Percentiles rank a stretch among this genome's conserved stretches.
Evolutionary conservation across 2,797 vertebrate genomes (phyloP).

Genomic region (Bucorvus abyssinicus): DNA sequence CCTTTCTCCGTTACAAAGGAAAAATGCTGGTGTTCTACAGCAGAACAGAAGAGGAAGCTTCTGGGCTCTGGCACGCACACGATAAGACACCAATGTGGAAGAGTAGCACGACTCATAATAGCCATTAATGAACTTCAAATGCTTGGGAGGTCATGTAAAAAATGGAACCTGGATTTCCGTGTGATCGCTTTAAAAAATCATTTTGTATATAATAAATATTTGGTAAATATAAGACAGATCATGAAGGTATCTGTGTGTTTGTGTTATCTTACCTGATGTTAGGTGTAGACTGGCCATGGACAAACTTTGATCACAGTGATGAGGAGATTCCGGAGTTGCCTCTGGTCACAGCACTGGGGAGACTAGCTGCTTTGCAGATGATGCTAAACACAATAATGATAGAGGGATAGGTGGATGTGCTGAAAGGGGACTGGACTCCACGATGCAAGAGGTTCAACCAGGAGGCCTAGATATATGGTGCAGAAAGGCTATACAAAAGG

Average conservation of each 20-base stretch:
- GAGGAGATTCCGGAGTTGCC: not conserved
- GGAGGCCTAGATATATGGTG: not conserved
- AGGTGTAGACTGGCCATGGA: not conserved
- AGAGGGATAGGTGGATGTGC: not conserved
- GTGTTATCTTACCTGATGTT: not conserved
- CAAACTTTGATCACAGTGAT: not conserved
- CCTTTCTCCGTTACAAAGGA: not conserved
- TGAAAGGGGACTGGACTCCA: not conserved
- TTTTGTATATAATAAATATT: not conserved
- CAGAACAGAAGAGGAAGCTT: not conserved
- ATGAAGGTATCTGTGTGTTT: not conserved
- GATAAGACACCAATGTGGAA: not conserved
- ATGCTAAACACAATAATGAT: not conserved
- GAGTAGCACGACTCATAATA: not conserved
- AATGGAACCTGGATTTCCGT: not conserved
- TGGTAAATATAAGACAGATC: not conserved
- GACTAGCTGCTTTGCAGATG: not conserved
- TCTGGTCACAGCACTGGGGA: not conserved
- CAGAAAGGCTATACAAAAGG: not conserved
- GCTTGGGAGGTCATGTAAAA: not conserved
- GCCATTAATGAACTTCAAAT: not conserved
- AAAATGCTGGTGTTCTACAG: not conserved
- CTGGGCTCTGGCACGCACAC: not conserved
- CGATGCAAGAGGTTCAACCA: rapidly evolving
- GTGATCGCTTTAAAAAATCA: not conserved